Conservation (phyloP, 1,140 invertebrate genomes). For the Drosophila takahashii region DNA sequence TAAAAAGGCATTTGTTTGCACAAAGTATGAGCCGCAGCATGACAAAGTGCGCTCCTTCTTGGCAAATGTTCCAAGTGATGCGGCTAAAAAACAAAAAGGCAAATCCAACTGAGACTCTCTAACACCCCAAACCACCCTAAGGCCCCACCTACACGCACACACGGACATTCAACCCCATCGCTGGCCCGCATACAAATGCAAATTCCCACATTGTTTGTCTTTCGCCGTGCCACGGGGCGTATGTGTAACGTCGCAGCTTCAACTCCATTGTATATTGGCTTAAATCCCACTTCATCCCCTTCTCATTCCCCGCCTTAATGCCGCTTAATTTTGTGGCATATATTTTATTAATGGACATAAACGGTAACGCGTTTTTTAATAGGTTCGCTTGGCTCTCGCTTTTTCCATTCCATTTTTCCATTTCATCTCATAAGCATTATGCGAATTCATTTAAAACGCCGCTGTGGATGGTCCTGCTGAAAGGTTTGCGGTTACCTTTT, state of each 20-base stretch:
- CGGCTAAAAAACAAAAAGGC: constrained; percentile 24
- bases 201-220: constrained; percentile 60
- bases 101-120: constrained; percentile 3
- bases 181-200: constrained; percentile 61
- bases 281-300: background rate
- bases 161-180: constrained; percentile 7
- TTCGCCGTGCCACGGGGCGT: constrained; percentile 51
- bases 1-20: constrained; percentile 69
- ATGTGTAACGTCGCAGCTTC: constrained; percentile 49
- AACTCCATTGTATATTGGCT: constrained; percentile 52
- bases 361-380: constrained; percentile 60
- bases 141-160: too few species aligned
- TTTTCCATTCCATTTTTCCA: background rate
- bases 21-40: constrained; percentile 49
- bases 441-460: constrained; percentile 32
- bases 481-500: constrained; percentile 29
- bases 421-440: constrained; percentile 44
- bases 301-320: constrained; percentile 43
- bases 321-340: constrained; percentile 68
- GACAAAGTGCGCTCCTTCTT: constrained; percentile 50
- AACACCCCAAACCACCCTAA: background rate
- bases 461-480: constrained; percentile 1
- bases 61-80: constrained; percentile 22
- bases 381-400: constrained; percentile 22
- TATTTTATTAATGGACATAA: constrained; percentile 74